Evolutionary conservation across 2,113 vertebrate genomes (phyloP).

Genomic region (Marcusenius ussheri): DNA sequence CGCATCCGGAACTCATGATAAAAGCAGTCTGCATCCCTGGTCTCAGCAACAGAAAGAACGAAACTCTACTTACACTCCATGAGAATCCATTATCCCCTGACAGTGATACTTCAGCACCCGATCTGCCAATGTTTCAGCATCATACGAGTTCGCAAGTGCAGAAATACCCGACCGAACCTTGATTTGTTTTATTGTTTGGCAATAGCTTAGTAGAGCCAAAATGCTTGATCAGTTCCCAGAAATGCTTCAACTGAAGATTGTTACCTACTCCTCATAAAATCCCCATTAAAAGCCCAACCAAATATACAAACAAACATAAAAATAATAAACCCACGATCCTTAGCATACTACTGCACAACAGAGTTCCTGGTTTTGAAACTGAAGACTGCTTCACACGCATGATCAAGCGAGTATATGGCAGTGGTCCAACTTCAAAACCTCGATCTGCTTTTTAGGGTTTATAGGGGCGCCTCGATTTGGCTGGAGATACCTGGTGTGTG

Average conservation of each 20-base stretch:
- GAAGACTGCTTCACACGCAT: constrained; percentile 27
- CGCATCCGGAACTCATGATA: background rate
- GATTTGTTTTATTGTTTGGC: background rate
- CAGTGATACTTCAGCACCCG: background rate
- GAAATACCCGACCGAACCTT: background rate
- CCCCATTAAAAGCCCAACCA: background rate
- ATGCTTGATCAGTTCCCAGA: background rate
- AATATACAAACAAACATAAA: background rate
- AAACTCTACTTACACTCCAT: constrained; percentile 2
- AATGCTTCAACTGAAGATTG: background rate
- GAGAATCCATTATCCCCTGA: background rate
- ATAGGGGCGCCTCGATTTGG: background rate
- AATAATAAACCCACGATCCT: background rate
- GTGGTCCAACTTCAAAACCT: background rate
- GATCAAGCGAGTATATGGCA: background rate
- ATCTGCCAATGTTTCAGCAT: background rate
- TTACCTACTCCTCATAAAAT: background rate
- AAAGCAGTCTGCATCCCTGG: background rate
- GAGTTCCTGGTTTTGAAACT: constrained; percentile 9
- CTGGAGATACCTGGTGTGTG: background rate
- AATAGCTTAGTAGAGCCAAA: background rate
- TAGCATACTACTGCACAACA: background rate
- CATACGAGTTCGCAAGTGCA: background rate
- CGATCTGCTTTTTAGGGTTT: background rate
- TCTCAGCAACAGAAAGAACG: background rate